Evolutionary conservation across 2,113 vertebrate genomes (phyloP).

Genomic region (Erythrolamprus reginae): DNA sequence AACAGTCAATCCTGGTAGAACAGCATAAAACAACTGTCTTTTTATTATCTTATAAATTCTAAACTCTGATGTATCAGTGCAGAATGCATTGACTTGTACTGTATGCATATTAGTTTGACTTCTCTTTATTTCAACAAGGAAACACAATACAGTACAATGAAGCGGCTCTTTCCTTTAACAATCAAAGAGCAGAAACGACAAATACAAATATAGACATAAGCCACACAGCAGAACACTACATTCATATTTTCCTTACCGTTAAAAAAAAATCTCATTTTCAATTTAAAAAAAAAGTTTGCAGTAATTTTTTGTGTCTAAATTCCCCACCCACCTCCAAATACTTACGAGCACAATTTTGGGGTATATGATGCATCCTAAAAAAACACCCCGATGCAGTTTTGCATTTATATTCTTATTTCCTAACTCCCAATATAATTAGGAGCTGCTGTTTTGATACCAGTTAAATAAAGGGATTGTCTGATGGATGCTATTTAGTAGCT

Average conservation of each 20-base stretch:
- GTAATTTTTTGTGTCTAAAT: background rate
- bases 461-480: fast-evolving
- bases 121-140: background rate
- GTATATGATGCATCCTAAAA: fast-evolving
- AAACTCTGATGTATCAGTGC: background rate
- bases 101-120: background rate
- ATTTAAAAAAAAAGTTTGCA: background rate
- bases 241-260: background rate
- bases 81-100: background rate
- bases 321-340: background rate
- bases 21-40: background rate
- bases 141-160: background rate
- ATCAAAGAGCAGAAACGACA: fast-evolving
- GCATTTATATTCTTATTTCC: background rate
- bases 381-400: background rate
- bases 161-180: background rate
- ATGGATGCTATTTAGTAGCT: fast-evolving
- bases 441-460: fast-evolving
- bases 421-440: fast-evolving
- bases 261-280: background rate
- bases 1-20: background rate
- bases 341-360: fast-evolving
- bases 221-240: fast-evolving
- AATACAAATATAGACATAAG: background rate
- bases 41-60: background rate